Evolutionary conservation across 2,113 vertebrate genomes (phyloP).

Genomic region (Boleophthalmus pectinirostris): DNA sequence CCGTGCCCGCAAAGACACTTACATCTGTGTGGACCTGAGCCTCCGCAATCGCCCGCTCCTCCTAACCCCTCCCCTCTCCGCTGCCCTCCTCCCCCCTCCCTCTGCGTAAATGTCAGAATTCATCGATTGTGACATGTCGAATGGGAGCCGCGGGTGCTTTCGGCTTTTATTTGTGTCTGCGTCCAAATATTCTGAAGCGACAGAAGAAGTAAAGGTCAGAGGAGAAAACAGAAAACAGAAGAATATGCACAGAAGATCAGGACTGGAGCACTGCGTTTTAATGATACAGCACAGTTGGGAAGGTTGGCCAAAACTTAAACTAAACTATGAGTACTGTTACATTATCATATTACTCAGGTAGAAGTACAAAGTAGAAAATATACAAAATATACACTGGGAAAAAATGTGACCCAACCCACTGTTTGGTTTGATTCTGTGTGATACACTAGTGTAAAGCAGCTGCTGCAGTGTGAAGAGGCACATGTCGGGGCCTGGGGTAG

Average conservation of each 20-base stretch:
- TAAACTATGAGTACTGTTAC: no score
- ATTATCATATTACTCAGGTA: no score
- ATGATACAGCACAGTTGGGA: background rate
- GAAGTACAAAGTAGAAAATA: no score
- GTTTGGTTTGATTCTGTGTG: no score
- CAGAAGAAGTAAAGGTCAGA: slow-evolving; percentile 60
- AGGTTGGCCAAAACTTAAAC: background rate
- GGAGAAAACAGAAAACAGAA: background rate
- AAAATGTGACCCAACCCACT: no score
- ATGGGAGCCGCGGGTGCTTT: slow-evolving; percentile 47
- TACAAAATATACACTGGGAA: no score
- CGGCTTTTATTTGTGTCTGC: slow-evolving; percentile 53
- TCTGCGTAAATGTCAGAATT: slow-evolving; percentile 61
- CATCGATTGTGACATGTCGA: slow-evolving; percentile 60
- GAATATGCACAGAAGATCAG: no score
- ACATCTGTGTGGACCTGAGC: background rate
- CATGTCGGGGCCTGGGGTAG: no score
- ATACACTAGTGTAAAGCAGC: no score
- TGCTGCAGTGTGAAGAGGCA: no score
- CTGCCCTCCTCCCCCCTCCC: background rate
- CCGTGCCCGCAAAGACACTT: background rate
- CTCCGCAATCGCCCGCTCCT: background rate
- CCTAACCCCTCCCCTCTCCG: background rate
- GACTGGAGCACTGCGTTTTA: no score
- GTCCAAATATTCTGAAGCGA: slow-evolving; percentile 36